Base-by-base conservation (phyloP, 2,797 vertebrate genomes). In the Nyctalus aviator region DNA sequence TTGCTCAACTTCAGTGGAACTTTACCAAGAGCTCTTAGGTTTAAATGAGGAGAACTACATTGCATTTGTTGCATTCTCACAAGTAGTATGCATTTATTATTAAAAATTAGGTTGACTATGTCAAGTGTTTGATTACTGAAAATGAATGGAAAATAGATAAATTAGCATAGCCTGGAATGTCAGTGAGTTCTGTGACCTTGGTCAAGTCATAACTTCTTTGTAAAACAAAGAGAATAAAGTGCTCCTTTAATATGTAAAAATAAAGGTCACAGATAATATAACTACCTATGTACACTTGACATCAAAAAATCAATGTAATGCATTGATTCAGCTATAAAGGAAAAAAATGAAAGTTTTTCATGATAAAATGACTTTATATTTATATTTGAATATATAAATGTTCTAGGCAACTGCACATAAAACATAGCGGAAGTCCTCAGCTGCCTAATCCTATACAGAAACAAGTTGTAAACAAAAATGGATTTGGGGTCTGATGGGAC, bases 251-350 rank as follows among this genome's bases (percentile, higher is more conserved):
- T 21, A 64, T 30, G 25, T 59, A 87, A 84, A 91, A 93, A 82
- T 7, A 9, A 14, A 68, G 14, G 57, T 73, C 55, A 71, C 35
- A 68, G 2, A 64, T 44, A 90, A 69, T 41, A 17, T 32, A 30
- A 32, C 21, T 4, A 32, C 15, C 21, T 53, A 73, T 35, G 76
- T 59, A 55, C 11, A 21, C 13, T n/a, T 62, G 25, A 85, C 41
- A 66, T 88, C 18, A 18, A 91, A 85, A 84, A 69, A 69, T 44
- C n/a, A n/a, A 59, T 76, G 48, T 37, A 82, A 53, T 53, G 15
- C 25, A 90, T 9, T 71, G 25, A 48, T 23, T 66, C 41, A n/a
- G 41, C 37, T 59, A 32, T 15, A 90, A 90, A 48, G 12, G 3
- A 78, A 35, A 76, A 90, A 90, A 88, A 27, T 5, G 5, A 44